A percentile compares a stretch with the other conserved stretches of the same genome.
Conservation (phyloP, 2,113 vertebrate genomes). For the Oncorhynchus gorbuscha region DNA sequence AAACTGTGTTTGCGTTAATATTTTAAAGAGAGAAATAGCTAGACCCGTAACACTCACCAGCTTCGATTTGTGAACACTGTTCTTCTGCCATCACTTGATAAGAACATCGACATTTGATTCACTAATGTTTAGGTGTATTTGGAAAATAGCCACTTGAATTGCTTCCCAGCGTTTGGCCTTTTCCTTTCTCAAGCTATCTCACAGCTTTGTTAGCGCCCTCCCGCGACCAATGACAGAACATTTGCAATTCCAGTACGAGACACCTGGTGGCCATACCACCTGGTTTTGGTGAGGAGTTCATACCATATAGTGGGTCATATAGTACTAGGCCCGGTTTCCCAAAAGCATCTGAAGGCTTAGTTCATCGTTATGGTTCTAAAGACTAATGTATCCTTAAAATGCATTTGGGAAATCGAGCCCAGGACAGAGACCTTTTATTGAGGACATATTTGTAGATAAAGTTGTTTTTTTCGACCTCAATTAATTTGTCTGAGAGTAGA, state of each 20-base stretch:
- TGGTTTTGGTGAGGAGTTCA: neutral
- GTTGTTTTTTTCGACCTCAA: no score
- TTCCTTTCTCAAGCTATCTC: slow-evolving; percentile 62
- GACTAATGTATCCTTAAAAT: no score
- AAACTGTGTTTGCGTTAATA: slow-evolving; percentile 31
- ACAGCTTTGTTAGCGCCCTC: slow-evolving; percentile 71
- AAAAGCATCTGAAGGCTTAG: no score
- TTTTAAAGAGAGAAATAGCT: neutral
- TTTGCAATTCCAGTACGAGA: slow-evolving; percentile 11
- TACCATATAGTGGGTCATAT: neutral
- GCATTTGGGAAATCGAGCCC: no score
- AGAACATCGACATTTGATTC: slow-evolving; percentile 59
- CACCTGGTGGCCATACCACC: slow-evolving; percentile 8
- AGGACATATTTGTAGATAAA: no score
- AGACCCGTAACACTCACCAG: slow-evolving; percentile 65
- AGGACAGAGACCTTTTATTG: no score
- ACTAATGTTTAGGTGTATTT: slow-evolving; percentile 57
- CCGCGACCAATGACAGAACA: slow-evolving; percentile 40
- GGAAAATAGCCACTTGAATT: slow-evolving; percentile 55
- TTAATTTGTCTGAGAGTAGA: no score
- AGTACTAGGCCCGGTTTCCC: no score
- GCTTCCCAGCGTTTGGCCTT: slow-evolving; percentile 74
- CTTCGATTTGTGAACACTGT: slow-evolving; percentile 71
- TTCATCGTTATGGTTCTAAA: no score
- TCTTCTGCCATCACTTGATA: slow-evolving; percentile 72